A percentile compares a stretch with the other conserved stretches of the same genome.
Evolutionary conservation across 2,888 invertebrate species (phyloP).

Genomic region (Margaritifera margaritifera): DNA sequence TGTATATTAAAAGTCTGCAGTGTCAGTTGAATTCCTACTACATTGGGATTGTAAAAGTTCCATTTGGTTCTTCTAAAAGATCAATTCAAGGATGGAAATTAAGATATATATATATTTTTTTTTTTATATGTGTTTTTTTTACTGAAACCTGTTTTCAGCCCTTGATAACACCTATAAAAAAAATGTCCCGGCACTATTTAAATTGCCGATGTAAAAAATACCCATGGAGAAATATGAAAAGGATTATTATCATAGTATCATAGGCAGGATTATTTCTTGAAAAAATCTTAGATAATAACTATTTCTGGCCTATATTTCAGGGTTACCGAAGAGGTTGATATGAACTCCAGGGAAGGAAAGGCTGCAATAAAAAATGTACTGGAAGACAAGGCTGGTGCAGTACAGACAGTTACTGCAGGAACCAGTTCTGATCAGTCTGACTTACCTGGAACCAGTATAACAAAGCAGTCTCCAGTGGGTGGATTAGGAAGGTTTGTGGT

Average conservation of each 20-base stretch:
- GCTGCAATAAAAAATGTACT: conserved; percentile 54
- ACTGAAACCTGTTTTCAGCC: no score
- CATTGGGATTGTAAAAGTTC: no score
- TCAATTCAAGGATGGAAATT: no score
- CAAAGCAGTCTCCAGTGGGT: neutral
- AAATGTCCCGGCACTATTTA: no score
- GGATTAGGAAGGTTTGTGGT: neutral
- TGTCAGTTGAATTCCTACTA: no score
- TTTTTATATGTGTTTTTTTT: no score
- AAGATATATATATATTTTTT: no score
- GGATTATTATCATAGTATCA: neutral
- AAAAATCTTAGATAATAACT: neutral
- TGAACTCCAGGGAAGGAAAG: conserved; percentile 76
- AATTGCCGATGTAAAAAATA: no score
- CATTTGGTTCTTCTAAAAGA: no score
- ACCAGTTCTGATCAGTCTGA: neutral
- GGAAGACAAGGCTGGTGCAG: conserved; percentile 14
- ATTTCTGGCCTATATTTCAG: conserved; percentile 48
- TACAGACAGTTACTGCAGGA: conserved; percentile 1
- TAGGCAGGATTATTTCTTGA: neutral
- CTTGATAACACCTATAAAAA: no score
- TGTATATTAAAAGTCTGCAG: no score
- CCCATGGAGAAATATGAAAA: neutral
- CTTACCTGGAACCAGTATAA: neutral
- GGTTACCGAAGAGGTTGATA: conserved; percentile 79